A percentile compares a stretch with the other conserved stretches of the same genome.
phyloP scores from a whole-genome alignment of 2,888 invertebrate species.

The Saturnia pavonia region DNA sequence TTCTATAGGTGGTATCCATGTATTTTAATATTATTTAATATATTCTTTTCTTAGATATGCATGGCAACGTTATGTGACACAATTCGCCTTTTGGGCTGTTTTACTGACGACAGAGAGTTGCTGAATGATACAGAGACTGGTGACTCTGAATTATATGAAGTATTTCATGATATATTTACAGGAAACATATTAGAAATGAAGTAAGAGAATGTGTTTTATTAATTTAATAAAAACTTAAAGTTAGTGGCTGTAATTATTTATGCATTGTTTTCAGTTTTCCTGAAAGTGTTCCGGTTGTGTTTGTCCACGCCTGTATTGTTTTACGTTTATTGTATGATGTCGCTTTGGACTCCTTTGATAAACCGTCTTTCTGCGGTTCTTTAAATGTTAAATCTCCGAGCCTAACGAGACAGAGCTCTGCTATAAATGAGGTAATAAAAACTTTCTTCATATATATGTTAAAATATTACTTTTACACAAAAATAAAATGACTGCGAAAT shows the following conservation, averaged over 20 bases:
- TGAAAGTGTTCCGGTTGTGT: slow-evolving; percentile 87
- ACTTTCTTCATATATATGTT: slow-evolving; percentile 19
- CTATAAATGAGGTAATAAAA: slow-evolving; percentile 82
- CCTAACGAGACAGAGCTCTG: slow-evolving; percentile 81
- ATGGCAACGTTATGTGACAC: slow-evolving; percentile 97
- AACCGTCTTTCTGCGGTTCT: slow-evolving; percentile 87
- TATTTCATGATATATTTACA: slow-evolving; percentile 88
- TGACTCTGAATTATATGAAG: slow-evolving; percentile 71
- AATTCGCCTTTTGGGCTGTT: slow-evolving; percentile 95
- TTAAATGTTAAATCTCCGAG: slow-evolving; percentile 85
- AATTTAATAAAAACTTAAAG: neutral
- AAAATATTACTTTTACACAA: no score
- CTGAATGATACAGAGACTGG: slow-evolving; percentile 68
- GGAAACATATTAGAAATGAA: slow-evolving; percentile 87
- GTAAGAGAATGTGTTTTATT: slow-evolving; percentile 61
- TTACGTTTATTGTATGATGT: slow-evolving; percentile 96
- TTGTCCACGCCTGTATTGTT: slow-evolving; percentile 92
- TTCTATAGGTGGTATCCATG: neutral
- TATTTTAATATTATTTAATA: no score
- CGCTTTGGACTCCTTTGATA: slow-evolving; percentile 97
- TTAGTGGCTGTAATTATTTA: slow-evolving; percentile 12
- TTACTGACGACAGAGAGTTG: slow-evolving; percentile 80
- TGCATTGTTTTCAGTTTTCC: slow-evolving; percentile 79
- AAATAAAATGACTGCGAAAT: no score
- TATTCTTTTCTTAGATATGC: slow-evolving; percentile 85